These are phyloP conservation scores for Pentamera pediparva DNA, from an alignment of 53 echinoderm and acorn worm genomes.

Conservation along the genomic window DNA sequence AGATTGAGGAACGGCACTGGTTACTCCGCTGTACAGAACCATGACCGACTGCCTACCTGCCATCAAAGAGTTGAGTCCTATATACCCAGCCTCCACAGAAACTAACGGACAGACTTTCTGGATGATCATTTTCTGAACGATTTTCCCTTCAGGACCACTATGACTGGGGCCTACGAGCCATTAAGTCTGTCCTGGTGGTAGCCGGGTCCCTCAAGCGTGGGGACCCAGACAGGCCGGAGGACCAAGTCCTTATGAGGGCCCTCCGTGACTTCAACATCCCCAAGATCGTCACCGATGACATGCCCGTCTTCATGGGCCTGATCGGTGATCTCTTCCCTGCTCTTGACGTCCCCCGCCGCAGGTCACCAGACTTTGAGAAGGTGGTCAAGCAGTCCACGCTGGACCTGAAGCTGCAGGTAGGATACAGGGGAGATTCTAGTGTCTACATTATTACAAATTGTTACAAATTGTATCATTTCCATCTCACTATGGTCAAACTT, in stretches of 20 bases:
- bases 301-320: conserved; percentile 92
- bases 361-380: conserved; percentile 85
- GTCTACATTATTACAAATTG: no score
- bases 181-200: conserved; percentile 92
- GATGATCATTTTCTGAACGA: no score
- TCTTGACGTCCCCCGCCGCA: conserved; percentile 89
- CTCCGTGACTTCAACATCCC: conserved; percentile 98
- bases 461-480: no score
- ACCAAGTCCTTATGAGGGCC: conserved; percentile 96
- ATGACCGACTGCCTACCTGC: no score
- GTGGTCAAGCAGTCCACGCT: conserved; percentile 95
- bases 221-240: conserved; percentile 87
- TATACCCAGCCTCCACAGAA: no score
- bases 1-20: no score
- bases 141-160: conserved; percentile 77
- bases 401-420: conserved; percentile 92
- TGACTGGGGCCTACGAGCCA: conserved; percentile 97
- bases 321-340: conserved; percentile 95
- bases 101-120: no score
- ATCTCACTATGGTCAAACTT: no score
- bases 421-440: no score
- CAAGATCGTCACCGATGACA: conserved; percentile 93
- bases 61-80: no score
- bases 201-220: conserved; percentile 93
- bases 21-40: no score